Percentiles rank a stretch among this genome's conserved stretches.
phyloP scores from a whole-genome alignment of 2,113 vertebrate species.

The Aramus guarauna region DNA sequence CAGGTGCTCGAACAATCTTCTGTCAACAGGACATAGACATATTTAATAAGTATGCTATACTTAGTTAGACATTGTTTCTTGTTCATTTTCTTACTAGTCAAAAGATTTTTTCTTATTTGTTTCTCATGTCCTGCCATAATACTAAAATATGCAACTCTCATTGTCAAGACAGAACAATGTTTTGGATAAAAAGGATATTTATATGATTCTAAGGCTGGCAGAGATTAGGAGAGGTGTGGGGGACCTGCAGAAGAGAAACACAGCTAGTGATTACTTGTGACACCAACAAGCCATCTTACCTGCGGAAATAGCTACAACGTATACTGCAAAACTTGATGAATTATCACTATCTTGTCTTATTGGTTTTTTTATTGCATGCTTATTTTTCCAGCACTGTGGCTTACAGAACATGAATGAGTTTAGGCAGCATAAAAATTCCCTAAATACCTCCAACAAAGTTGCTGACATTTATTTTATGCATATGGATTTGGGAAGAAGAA shows the following conservation, averaged over 20 bases:
- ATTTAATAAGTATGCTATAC: neutral
- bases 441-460: neutral
- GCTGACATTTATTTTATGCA: neutral
- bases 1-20: neutral
- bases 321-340: neutral
- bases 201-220: neutral
- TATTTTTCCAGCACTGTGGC: neutral
- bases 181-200: neutral
- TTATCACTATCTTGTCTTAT: neutral
- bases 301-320: neutral
- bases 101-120: neutral
- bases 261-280: neutral
- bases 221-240: neutral
- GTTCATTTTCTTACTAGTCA: neutral
- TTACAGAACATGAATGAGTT: neutral
- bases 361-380: fast-evolving
- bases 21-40: neutral
- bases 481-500: neutral
- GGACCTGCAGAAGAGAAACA: neutral
- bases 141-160: neutral
- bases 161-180: neutral
- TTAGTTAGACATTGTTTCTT: neutral
- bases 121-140: neutral
- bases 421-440: neutral
- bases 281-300: neutral